Percentiles rank a stretch among this genome's conserved stretches.
Conservation (phyloP, 2,888 invertebrate species). For the Drosophila ochracea region DNA sequence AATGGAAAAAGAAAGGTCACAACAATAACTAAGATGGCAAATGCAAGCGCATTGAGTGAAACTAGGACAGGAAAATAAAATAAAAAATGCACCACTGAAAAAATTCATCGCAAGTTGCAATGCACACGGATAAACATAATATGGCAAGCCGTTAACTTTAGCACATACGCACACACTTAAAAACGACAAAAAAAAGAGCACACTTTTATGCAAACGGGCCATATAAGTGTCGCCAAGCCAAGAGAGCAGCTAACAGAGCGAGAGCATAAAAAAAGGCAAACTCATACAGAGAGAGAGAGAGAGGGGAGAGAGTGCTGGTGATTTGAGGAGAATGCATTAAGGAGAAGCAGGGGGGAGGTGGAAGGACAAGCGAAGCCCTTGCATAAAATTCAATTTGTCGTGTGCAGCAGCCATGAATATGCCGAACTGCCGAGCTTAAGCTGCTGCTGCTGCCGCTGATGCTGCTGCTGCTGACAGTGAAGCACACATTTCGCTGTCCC, state of each 20-base stretch:
- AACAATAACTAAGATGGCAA: conserved; percentile 19
- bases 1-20: conserved; percentile 3
- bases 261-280: conserved; percentile 2
- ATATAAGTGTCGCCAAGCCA: conserved; percentile 62
- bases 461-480: conserved; percentile 37
- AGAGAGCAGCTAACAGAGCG: conserved; percentile 14
- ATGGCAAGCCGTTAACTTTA: conserved; percentile 34
- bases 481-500: conserved; percentile 60
- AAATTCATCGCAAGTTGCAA: conserved; percentile 57
- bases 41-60: conserved; percentile 53
- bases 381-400: conserved; percentile 82
- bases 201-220: conserved; percentile 69
- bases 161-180: conserved; percentile 10
- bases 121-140: conserved; percentile 62
- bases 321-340: conserved; percentile 39
- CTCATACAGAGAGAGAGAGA: conserved; percentile 6
- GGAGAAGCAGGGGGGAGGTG: conserved; percentile 10
- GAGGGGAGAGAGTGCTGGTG: conserved; percentile 7
- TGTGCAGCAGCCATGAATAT: conserved; percentile 81
- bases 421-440: conserved; percentile 72
- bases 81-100: conserved; percentile 40
- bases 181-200: conserved; percentile 63
- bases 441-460: conserved; percentile 26
- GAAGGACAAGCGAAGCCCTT: conserved; percentile 56
- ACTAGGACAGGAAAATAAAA: conserved; percentile 53